Percentiles rank a stretch among this genome's conserved stretches.
These are phyloP conservation scores for Hirtodrosophila trivittata DNA, from an alignment of 2,888 invertebrate species.

Conservation along the genomic window DNA sequence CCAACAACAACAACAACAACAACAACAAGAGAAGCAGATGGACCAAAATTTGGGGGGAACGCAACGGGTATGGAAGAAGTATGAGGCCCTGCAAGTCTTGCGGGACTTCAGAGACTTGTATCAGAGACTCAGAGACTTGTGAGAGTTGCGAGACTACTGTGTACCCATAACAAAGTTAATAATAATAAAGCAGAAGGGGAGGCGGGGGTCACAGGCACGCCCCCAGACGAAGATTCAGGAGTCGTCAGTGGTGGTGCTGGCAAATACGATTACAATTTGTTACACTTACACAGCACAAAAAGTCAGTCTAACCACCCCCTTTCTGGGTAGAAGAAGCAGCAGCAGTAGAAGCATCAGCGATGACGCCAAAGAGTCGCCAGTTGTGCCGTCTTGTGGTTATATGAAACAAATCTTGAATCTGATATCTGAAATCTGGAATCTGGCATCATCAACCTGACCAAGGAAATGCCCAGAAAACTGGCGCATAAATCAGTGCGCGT, in stretches of 20 bases:
- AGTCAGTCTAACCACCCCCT: slow-evolving; percentile 43
- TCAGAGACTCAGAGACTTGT: neutral
- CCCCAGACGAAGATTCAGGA: slow-evolving; percentile 35
- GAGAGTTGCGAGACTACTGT: slow-evolving; percentile 38
- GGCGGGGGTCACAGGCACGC: slow-evolving; percentile 47
- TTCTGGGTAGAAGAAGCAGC: neutral
- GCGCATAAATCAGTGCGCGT: slow-evolving; percentile 64
- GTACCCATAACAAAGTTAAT: slow-evolving; percentile 75
- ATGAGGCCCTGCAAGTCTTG: slow-evolving; percentile 20
- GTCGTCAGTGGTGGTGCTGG: slow-evolving; percentile 41
- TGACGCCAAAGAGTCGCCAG: slow-evolving; percentile 72
- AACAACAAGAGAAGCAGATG: neutral
- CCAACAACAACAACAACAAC: slow-evolving; percentile 33
- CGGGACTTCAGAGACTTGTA: slow-evolving; percentile 58
- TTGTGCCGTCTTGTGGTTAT: slow-evolving; percentile 61
- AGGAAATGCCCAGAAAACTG: slow-evolving; percentile 61
- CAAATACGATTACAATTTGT: slow-evolving; percentile 78
- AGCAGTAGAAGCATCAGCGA: slow-evolving; percentile 7
- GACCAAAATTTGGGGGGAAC: neutral
- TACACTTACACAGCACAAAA: slow-evolving; percentile 77
- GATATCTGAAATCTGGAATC: slow-evolving; percentile 40
- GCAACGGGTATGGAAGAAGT: slow-evolving; percentile 20
- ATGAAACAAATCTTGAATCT: slow-evolving; percentile 64
- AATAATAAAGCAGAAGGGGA: slow-evolving; percentile 64
- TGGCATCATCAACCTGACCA: slow-evolving; percentile 68